Evolutionary conservation across 2,888 invertebrate genomes (phyloP), one percentile per base, ranked within the genome.

Genomic region (Dichetophora obliterata): DNA sequence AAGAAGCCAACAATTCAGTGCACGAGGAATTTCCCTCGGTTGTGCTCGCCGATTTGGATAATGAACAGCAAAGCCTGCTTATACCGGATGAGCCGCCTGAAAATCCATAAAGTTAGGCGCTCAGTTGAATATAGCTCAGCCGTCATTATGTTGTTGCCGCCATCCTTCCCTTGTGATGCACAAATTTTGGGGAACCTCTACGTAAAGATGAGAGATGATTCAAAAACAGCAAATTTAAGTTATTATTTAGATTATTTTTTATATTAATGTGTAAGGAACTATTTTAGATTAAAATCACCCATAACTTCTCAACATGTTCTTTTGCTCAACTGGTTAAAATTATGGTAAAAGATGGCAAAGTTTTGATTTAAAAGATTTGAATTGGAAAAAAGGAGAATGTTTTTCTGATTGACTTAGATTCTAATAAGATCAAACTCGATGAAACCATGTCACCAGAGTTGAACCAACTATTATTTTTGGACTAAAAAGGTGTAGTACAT

Each of bases 51-150:
- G 82, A 81, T 50, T 80, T 83, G 71, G 85, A 86, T 73, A 87
- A 85, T 78, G 86, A 87, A 84, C 86, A 86, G 79, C 87, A 88
- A 83, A 84, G 85, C 82, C 83, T 88, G 57, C 82, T 89, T 81
- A 85, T 87, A 84, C 87, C 87, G 61, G 89, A 88, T 72, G 87
- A 89, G 79, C 89, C 89, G 81, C 90, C 90, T 78, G 90, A 89
- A 87, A 86, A 87, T 82, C 85, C 86, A 80, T 89, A 87, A 86
- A 77, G 27, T 50, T 27, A 14, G 27, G 31, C 14, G 31, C 24
- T 27, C 63, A 37, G n/a, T 61, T 69, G 54, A 54, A 27, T 54
- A 27, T 24, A 68, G 24, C 68, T 24, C 48, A 50, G 63, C 31
- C 31, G 34, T 8, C 24, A 68, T 48, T 50, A 69, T 43, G 9